Conservation (phyloP, 2,888 invertebrate genomes). For the Hirtodrosophila confusa region DNA sequence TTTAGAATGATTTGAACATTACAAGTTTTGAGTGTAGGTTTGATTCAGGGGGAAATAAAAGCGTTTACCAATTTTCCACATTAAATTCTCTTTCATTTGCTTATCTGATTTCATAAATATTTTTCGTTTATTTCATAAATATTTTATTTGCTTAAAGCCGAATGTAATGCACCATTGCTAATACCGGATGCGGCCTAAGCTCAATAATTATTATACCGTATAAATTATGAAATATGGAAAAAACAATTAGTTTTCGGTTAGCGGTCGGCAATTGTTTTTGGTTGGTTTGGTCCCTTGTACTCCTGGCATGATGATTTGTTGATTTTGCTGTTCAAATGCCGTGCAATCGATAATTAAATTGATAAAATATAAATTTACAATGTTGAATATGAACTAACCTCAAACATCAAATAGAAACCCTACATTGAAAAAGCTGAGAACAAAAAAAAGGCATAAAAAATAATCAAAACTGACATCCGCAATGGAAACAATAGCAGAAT, state of each 20-base stretch:
- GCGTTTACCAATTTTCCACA: too few species aligned
- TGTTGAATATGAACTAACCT: slow-evolving; percentile 34
- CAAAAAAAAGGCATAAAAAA: slow-evolving; percentile 25
- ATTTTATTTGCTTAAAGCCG: slow-evolving; percentile 56
- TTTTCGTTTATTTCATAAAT: slow-evolving; percentile 52
- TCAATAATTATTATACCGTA: slow-evolving; percentile 68
- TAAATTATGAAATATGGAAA: slow-evolving; percentile 68
- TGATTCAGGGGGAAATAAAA: too few species aligned
- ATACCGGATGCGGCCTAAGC: slow-evolving; percentile 71
- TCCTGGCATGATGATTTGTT: slow-evolving; percentile 13
- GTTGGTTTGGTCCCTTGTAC: slow-evolving; percentile 8
- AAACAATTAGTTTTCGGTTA: slow-evolving; percentile 73
- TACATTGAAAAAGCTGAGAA: slow-evolving; percentile 21
- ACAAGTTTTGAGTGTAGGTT: too few species aligned
- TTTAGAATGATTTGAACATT: not conserved
- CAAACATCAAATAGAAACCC: slow-evolving; percentile 15
- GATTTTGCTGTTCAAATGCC: slow-evolving; percentile 23
- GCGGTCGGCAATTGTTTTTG: slow-evolving; percentile 48
- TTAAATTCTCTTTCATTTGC: not conserved
- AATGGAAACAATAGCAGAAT: slow-evolving; percentile 62
- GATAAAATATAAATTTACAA: slow-evolving; percentile 24
- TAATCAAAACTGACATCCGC: slow-evolving; percentile 72
- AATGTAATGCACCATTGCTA: slow-evolving; percentile 37
- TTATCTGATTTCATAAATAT: slow-evolving; percentile 20
- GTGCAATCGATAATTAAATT: slow-evolving; percentile 36